Percentiles rank a stretch among this genome's conserved stretches.
phyloP scores from a whole-genome alignment of 2,113 vertebrate species.

The Clarias gariepinus region DNA sequence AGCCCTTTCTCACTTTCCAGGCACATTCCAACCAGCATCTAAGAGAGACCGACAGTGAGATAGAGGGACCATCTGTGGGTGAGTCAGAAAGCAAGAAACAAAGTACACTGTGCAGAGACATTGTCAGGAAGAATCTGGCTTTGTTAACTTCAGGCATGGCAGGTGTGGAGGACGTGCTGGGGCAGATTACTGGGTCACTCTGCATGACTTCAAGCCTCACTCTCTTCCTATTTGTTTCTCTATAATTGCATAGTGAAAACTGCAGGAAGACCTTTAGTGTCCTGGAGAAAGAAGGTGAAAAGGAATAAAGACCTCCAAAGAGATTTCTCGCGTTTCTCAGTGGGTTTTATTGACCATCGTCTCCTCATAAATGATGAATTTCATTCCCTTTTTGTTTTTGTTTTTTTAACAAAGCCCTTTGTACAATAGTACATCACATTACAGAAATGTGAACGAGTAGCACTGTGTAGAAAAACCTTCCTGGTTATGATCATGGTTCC shows the following conservation, averaged over 20 bases:
- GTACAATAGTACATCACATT: neutral
- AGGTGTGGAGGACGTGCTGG: constrained; percentile 17
- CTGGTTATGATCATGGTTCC: neutral
- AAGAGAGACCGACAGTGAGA: neutral
- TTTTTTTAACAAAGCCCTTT: too few relatives aligned
- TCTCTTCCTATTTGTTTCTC: neutral
- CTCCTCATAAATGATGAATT: neutral
- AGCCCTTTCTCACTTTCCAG: neutral
- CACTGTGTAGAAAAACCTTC: neutral
- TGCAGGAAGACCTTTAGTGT: constrained; percentile 1
- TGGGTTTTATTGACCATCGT: neutral
- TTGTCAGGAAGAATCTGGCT: constrained; percentile 23
- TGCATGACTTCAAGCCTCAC: neutral
- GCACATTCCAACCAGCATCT: neutral
- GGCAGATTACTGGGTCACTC: constrained; percentile 21
- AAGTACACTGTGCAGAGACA: neutral
- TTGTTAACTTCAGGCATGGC: constrained; percentile 27
- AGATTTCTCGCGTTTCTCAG: neutral
- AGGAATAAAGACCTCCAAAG: neutral
- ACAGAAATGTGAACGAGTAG: neutral
- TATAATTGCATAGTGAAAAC: constrained; percentile 16
- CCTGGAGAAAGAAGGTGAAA: neutral
- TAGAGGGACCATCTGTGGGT: neutral
- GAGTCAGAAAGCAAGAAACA: neutral
- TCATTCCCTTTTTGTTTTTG: neutral